Conservation (phyloP, 2,797 vertebrate species). For the Prionace glauca region DNA sequence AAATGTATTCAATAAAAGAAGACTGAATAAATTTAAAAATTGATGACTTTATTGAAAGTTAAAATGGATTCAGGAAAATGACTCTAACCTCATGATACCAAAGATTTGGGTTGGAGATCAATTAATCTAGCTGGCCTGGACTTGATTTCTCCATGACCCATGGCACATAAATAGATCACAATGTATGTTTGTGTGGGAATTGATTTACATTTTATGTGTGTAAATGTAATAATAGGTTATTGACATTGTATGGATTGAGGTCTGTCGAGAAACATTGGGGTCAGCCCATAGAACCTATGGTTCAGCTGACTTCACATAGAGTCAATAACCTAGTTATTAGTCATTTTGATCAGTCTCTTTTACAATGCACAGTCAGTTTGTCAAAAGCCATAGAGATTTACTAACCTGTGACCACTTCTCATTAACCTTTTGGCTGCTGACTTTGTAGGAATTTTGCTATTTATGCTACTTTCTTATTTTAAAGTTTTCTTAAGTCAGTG, state of each 20-base stretch:
- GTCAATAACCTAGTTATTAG: slow-evolving; percentile 38
- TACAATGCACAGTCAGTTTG: slow-evolving; percentile 39
- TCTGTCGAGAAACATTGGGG: slow-evolving; percentile 43
- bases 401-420: slow-evolving; percentile 36
- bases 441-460: slow-evolving; percentile 34
- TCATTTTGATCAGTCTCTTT: slow-evolving; percentile 42
- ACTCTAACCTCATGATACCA: slow-evolving; percentile 41
- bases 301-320: slow-evolving; percentile 39
- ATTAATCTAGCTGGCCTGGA: slow-evolving; percentile 44
- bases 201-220: slow-evolving; percentile 46
- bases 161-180: slow-evolving; percentile 42
- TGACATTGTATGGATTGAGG: slow-evolving; percentile 42
- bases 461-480: slow-evolving; percentile 15
- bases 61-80: slow-evolving; percentile 38
- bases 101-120: slow-evolving; percentile 41
- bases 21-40: not conserved
- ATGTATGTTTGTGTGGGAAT: slow-evolving; percentile 46
- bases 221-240: slow-evolving; percentile 49
- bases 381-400: slow-evolving; percentile 32
- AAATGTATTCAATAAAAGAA: not conserved
- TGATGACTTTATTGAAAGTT: slow-evolving; percentile 11
- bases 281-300: slow-evolving; percentile 43
- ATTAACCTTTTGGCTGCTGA: slow-evolving; percentile 38
- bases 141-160: slow-evolving; percentile 46
- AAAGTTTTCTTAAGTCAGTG: slow-evolving; percentile 25